These are phyloP conservation scores for Nudaria mundana DNA, from an alignment of 2,888 invertebrate genomes.

Conservation along the genomic window DNA sequence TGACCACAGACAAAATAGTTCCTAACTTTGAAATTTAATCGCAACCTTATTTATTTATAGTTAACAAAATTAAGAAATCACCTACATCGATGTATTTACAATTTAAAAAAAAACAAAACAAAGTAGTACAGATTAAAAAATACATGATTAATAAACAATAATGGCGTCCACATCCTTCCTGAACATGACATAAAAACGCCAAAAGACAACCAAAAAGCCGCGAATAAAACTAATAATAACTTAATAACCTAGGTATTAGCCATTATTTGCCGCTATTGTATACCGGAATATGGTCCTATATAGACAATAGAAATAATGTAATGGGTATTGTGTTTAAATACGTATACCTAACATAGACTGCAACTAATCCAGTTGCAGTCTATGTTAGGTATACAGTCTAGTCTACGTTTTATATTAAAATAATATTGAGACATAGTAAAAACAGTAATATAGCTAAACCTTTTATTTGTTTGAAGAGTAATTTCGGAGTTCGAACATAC, in stretches of 20 bases:
- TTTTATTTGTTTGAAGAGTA: no score
- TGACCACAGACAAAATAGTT: no score
- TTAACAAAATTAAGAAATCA: no score
- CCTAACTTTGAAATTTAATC: no score
- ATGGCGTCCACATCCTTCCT: slow-evolving; percentile 15
- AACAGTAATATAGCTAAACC: no score
- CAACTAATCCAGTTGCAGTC: neutral
- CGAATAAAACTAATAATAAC: slow-evolving; percentile 2
- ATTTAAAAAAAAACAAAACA: neutral
- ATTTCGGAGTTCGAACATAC: no score
- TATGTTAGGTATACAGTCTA: no score
- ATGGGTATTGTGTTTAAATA: neutral
- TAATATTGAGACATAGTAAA: no score
- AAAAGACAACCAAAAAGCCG: slow-evolving; percentile 3
- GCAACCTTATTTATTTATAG: no score
- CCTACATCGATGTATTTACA: slow-evolving; percentile 3
- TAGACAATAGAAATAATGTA: neutral
- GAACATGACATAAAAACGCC: slow-evolving; percentile 4
- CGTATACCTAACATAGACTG: neutral
- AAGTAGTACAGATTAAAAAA: neutral
- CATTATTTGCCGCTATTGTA: neutral
- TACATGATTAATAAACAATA: slow-evolving; percentile 1
- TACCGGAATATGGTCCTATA: neutral
- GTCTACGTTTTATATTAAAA: no score
- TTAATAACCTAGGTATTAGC: neutral